Evolutionary conservation across 2,797 vertebrate genomes (phyloP).

Genomic region (Acipenser oxyrinchus): DNA sequence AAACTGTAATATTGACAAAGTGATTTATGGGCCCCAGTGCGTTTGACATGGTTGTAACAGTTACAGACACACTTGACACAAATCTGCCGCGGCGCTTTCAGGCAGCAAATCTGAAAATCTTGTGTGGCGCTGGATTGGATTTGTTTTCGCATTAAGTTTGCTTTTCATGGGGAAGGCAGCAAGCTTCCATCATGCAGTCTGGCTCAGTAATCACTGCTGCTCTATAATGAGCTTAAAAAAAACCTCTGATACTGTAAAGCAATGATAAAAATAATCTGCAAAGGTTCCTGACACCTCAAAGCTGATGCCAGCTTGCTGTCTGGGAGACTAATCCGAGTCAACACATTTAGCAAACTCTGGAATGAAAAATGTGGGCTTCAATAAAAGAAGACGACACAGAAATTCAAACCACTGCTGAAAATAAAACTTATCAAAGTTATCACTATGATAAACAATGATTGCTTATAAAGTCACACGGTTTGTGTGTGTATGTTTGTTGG

Average conservation of each 20-base stretch:
- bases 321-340: conserved; percentile 7
- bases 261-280: conserved; percentile 13
- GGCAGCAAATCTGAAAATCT: neutral
- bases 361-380: too few relatives aligned
- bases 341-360: neutral
- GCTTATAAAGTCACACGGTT: too few relatives aligned
- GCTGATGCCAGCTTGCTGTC: conserved; percentile 4
- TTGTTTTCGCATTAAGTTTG: neutral
- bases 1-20: conserved; percentile 10
- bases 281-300: neutral
- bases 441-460: too few relatives aligned
- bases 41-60: conserved; percentile 7
- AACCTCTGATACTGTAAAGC: conserved; percentile 6
- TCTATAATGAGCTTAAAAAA: conserved; percentile 14
- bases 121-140: conserved; percentile 4
- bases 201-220: neutral
- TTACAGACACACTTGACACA: conserved; percentile 6
- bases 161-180: conserved; percentile 5
- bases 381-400: too few relatives aligned
- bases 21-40: conserved; percentile 3
- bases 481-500: too few relatives aligned
- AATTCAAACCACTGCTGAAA: too few relatives aligned
- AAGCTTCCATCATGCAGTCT: neutral
- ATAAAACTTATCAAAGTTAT: too few relatives aligned
- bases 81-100: conserved; percentile 6